Evolutionary conservation across 2,113 vertebrate species (phyloP), one percentile per base, ranked within the genome.

Genomic region (Drymodes brunneopygia): DNA sequence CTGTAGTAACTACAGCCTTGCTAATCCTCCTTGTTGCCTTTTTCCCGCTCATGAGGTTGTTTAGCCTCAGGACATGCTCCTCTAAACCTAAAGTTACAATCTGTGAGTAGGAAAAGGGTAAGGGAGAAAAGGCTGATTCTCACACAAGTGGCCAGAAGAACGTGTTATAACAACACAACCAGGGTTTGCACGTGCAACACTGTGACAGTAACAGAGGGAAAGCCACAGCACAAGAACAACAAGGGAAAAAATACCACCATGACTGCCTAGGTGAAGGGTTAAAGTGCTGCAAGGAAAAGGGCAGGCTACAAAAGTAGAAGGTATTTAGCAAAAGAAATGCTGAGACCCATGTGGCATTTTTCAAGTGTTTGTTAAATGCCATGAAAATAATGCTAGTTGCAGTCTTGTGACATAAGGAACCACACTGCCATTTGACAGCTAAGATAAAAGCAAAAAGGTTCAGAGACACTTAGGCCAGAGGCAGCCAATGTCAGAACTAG

Each of bases 201-300:
- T 0, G 0, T 66, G 79, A 71, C 23, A 50, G 20, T 27, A 64
- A 13, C 0, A 3, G 23, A 5, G 2, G 27, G 48, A 71, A 81
- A 88, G 38, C 17, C 80, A 38, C 62, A 60, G 33, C 15, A 67
- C 14, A 31, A 65, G 42, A 85, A 64, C 24, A 64, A n/a, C 23
- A 60, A 53, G 21, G 53, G 36, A 31, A 88, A 92, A 86, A 56
- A 42, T 42, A 42, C 6, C 20, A 60, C 42, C 5, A 4, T 54
- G 22, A 71, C 33, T 22, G 19, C 18, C 33, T 40, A 61, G n/a
- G 35, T 45, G 67, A 88, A 64, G 36, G 15, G 20, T 62, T 53
- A 50, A 44, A 67, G 47, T 50, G 45, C 14, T n/a, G 10, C 31
- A 47, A 44, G 71, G 6, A 24, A 88, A 82, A 88, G 42, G 47